Evolutionary conservation across 2,797 vertebrate genomes (phyloP).

Genomic region (Gorsachius magnificus): DNA sequence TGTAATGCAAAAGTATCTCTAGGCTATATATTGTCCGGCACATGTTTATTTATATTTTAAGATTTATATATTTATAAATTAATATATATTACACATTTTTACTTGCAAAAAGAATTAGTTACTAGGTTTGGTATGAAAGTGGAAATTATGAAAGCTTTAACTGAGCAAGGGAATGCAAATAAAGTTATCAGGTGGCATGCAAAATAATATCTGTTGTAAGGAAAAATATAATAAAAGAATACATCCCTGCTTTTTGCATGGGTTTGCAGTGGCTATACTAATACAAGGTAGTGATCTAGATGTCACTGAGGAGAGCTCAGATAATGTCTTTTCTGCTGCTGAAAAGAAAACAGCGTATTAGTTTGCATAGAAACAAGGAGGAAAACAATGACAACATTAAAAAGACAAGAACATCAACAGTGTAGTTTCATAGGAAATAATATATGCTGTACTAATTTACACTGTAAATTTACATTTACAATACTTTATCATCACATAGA

Average conservation of each 20-base stretch:
- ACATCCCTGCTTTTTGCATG: neutral
- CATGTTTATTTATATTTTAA: neutral
- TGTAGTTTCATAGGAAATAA: neutral
- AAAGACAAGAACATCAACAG: neutral
- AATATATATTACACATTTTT: neutral
- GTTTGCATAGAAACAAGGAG: neutral
- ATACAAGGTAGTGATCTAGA: neutral
- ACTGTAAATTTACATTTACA: neutral
- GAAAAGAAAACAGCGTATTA: neutral
- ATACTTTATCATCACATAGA: neutral
- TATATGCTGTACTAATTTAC: neutral
- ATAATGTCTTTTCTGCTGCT: neutral
- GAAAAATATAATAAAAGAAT: neutral
- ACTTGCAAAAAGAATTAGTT: neutral
- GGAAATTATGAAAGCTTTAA: neutral
- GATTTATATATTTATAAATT: neutral
- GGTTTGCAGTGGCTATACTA: neutral
- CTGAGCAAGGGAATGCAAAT: neutral
- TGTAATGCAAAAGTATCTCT: neutral
- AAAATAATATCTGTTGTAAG: neutral
- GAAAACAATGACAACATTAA: neutral
- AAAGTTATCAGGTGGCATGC: neutral
- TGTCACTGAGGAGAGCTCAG: neutral
- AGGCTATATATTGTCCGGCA: neutral
- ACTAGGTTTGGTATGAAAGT: neutral